Percentiles rank a stretch among this genome's conserved stretches.
Evolutionary conservation across 1,140 invertebrate species (phyloP).

Genomic region (Callitettix versicolor): DNA sequence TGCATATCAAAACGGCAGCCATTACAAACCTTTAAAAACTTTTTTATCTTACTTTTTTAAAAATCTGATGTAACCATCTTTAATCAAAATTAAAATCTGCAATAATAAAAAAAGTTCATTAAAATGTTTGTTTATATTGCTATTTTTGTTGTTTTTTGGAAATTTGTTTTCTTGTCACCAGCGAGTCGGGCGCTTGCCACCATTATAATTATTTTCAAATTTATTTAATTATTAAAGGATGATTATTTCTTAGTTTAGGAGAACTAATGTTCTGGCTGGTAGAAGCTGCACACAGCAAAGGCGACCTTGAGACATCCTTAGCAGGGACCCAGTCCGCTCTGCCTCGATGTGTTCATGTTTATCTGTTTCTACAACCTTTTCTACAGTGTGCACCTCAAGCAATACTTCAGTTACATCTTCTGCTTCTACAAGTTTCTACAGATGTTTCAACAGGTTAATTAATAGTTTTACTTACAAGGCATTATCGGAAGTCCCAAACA

Average conservation of each 20-base stretch:
- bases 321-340: conserved; percentile 8
- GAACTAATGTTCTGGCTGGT: conserved; percentile 25
- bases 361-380: conserved; percentile 25
- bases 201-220: not conserved
- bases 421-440: conserved; percentile 2
- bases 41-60: too few species aligned
- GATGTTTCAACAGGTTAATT: conserved; percentile 14
- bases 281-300: conserved; percentile 15
- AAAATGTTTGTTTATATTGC: too few species aligned
- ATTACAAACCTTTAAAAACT: too few species aligned
- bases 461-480: too few species aligned
- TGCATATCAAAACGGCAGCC: too few species aligned
- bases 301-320: conserved; percentile 21
- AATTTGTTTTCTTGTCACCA: too few species aligned
- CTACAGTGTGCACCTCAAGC: conserved; percentile 26
- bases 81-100: too few species aligned
- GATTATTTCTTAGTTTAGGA: conserved; percentile 6
- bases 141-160: too few species aligned
- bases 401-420: conserved; percentile 22
- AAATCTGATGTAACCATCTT: too few species aligned
- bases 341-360: conserved; percentile 14
- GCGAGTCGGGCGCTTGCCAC: too few species aligned
- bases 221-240: not conserved
- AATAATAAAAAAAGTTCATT: too few species aligned
- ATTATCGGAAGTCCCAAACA: too few species aligned